Conservation (phyloP, 2,113 vertebrate species). For the Pongo pygmaeus region DNA sequence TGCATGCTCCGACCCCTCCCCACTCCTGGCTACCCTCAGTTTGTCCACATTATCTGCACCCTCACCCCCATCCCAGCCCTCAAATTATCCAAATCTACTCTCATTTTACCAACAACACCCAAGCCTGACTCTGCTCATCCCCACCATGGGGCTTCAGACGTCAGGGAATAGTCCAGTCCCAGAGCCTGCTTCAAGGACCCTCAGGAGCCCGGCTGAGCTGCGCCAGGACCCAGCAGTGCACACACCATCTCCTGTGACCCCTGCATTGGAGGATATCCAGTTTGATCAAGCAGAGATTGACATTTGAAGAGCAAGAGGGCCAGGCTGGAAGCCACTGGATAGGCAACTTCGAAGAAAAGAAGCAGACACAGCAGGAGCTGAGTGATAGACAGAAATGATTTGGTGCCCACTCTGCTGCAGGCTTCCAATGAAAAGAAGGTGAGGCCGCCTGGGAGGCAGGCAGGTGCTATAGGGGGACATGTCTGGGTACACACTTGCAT, state of each 20-base stretch:
- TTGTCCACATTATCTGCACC: not conserved
- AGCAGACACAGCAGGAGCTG: not conserved
- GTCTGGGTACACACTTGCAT: not conserved
- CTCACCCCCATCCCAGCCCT: not conserved
- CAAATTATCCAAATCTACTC: not conserved
- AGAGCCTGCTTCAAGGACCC: not conserved
- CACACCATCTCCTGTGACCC: not conserved
- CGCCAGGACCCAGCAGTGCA: not conserved
- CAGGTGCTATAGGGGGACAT: not conserved
- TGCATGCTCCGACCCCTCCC: accelerated
- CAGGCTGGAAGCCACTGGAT: not conserved
- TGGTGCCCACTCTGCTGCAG: not conserved
- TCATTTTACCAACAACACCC: not conserved
- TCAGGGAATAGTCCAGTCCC: not conserved
- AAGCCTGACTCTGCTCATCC: not conserved
- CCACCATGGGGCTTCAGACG: not conserved
- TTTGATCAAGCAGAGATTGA: not conserved
- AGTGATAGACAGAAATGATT: not conserved
- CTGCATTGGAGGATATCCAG: not conserved
- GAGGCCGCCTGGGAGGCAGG: not conserved
- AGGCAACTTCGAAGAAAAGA: not conserved
- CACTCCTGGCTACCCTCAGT: not conserved
- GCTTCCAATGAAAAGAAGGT: not conserved
- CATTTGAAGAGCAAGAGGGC: not conserved
- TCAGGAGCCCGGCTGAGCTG: too few relatives aligned